These are phyloP conservation scores for Telmatherina bonti DNA, from an alignment of 2,797 vertebrate genomes.

Conservation along the genomic window DNA sequence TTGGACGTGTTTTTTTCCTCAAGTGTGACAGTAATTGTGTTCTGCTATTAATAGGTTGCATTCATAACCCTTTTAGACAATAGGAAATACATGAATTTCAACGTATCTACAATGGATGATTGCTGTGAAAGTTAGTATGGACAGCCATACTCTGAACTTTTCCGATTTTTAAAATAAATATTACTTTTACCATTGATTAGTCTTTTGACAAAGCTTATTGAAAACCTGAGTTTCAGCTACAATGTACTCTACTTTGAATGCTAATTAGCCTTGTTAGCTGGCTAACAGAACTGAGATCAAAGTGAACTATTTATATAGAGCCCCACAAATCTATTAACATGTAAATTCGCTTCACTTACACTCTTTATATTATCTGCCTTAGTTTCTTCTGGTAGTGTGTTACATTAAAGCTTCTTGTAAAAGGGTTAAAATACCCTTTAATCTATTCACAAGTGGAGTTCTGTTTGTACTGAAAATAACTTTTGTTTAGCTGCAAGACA, in stretches of 20 bases:
- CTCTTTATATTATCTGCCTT: neutral
- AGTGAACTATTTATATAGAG: neutral
- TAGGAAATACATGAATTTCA: neutral
- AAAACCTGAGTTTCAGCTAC: neutral
- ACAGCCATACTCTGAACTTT: neutral
- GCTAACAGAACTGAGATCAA: neutral
- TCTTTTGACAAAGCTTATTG: neutral
- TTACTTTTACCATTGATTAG: neutral
- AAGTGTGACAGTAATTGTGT: neutral
- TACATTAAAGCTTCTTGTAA: neutral
- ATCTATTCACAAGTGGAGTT: constrained; percentile 8
- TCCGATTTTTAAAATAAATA: neutral
- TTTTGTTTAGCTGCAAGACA: constrained; percentile 1
- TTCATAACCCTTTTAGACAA: neutral
- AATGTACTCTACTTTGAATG: neutral
- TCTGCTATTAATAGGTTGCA: neutral
- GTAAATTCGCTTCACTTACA: neutral
- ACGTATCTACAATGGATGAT: neutral
- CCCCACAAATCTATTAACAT: neutral
- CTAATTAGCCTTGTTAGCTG: neutral
- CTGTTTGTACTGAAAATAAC: constrained; percentile 17
- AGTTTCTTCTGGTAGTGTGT: constrained; percentile 1
- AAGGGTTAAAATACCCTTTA: neutral
- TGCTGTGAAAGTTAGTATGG: neutral
- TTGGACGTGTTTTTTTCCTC: neutral